phyloP scores from a whole-genome alignment of 2,797 vertebrate genomes.

The Vultur gryphus region DNA sequence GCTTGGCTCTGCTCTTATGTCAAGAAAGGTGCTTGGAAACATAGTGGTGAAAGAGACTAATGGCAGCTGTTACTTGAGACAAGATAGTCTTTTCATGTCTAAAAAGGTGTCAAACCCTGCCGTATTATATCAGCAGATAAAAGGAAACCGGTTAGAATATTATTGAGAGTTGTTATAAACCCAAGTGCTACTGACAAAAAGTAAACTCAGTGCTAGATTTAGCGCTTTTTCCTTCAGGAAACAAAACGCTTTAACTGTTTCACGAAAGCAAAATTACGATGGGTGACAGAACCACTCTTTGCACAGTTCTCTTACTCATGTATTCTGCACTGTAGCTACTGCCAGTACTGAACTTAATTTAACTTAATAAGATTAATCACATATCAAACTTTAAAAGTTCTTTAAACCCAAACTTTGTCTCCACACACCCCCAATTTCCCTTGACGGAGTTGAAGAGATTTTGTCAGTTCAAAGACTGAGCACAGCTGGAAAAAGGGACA shows the following conservation, averaged over 20 bases:
- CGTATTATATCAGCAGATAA: conserved; percentile 79
- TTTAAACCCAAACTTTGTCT: background rate
- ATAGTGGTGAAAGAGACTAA: background rate
- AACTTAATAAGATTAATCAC: background rate
- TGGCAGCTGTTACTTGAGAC: conserved; percentile 51
- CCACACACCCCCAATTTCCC: background rate
- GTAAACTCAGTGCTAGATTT: conserved; percentile 12
- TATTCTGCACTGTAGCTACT: background rate
- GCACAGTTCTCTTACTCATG: background rate
- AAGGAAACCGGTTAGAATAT: conserved; percentile 74
- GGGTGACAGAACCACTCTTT: background rate
- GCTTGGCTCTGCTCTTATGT: background rate
- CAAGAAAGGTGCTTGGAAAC: background rate
- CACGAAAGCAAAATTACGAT: background rate
- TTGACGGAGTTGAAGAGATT: background rate
- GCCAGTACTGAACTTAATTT: background rate
- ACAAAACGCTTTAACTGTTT: conserved; percentile 42
- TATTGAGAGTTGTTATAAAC: conserved; percentile 72
- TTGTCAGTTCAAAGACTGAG: background rate
- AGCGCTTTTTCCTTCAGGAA: conserved; percentile 63
- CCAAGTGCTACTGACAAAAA: conserved; percentile 47
- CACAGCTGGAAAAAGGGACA: background rate
- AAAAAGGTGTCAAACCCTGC: conserved; percentile 78
- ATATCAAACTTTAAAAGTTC: background rate
- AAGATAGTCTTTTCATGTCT: conserved; percentile 83